Evolutionary conservation across 2,113 vertebrate genomes (phyloP).

Genomic region (Irena cyanogastra): DNA sequence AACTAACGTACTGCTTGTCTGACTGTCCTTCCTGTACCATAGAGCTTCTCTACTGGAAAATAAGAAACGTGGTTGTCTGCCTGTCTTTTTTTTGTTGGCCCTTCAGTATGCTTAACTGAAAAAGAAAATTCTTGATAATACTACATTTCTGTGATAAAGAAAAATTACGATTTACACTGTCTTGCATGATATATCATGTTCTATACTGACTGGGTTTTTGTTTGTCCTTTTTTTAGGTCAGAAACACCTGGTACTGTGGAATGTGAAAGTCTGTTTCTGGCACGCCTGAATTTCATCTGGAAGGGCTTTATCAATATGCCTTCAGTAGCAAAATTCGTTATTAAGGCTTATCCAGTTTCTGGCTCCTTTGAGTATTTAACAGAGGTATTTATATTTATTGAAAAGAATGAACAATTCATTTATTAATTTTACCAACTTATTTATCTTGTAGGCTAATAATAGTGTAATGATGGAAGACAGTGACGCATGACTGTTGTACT

Average conservation of each 20-base stretch:
- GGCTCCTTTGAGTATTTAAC: conserved; percentile 88
- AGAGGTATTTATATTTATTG: conserved; percentile 75
- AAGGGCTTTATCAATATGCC: conserved; percentile 96
- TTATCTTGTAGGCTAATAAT: neutral
- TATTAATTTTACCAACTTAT: neutral
- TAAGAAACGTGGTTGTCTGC: neutral
- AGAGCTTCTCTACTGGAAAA: neutral
- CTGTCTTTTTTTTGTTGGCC: neutral
- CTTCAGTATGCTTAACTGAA: neutral
- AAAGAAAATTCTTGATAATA: neutral
- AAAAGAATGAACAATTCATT: neutral
- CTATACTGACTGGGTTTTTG: neutral
- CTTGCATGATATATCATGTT: neutral
- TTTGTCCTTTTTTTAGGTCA: conserved; percentile 58
- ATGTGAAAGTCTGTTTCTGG: conserved; percentile 87
- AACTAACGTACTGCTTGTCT: neutral
- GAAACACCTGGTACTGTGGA: conserved; percentile 81
- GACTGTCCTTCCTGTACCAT: neutral
- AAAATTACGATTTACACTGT: neutral
- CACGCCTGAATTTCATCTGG: conserved; percentile 87
- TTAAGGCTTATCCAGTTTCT: conserved; percentile 93
- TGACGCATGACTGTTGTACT: neutral
- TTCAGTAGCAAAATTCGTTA: conserved; percentile 92
- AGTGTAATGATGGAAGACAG: neutral
- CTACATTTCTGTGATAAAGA: neutral